Evolutionary conservation across 2,797 vertebrate species (phyloP).

Genomic region (Epinephelus coioides): DNA sequence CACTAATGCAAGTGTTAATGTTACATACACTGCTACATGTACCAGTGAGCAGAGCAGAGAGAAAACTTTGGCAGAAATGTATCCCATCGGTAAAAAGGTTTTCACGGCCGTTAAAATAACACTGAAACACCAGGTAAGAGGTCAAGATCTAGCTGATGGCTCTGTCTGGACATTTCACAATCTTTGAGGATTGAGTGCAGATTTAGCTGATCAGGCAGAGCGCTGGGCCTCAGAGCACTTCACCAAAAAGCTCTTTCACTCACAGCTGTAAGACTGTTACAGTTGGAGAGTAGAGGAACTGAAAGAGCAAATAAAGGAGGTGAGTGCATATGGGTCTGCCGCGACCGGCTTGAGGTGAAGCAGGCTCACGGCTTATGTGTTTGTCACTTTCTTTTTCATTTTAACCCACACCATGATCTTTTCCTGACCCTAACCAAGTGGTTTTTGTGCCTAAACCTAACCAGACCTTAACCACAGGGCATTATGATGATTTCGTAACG

Average conservation of each 20-base stretch:
- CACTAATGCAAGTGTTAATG: no score
- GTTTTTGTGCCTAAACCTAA: no score
- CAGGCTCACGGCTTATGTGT: no score
- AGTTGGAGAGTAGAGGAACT: neutral
- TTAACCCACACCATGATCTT: no score
- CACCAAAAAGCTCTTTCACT: constrained; percentile 27
- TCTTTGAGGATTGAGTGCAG: constrained; percentile 16
- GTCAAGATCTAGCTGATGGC: neutral
- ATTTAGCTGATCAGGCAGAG: constrained; percentile 14
- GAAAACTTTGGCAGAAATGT: neutral
- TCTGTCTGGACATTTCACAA: constrained; percentile 5
- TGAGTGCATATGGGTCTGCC: neutral
- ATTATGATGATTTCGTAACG: no score
- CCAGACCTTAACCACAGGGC: no score
- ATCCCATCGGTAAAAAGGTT: neutral
- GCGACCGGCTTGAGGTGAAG: no score
- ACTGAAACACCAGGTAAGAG: neutral
- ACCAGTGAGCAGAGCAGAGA: neutral
- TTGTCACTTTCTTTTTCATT: no score
- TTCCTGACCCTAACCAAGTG: no score
- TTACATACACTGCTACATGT: no score
- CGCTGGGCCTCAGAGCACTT: neutral
- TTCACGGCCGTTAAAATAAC: neutral
- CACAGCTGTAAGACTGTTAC: neutral
- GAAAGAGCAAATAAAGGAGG: constrained; percentile 12